Evolutionary conservation across 2,888 invertebrate genomes (phyloP).

Genomic region (Acanthoscelides obtectus): DNA sequence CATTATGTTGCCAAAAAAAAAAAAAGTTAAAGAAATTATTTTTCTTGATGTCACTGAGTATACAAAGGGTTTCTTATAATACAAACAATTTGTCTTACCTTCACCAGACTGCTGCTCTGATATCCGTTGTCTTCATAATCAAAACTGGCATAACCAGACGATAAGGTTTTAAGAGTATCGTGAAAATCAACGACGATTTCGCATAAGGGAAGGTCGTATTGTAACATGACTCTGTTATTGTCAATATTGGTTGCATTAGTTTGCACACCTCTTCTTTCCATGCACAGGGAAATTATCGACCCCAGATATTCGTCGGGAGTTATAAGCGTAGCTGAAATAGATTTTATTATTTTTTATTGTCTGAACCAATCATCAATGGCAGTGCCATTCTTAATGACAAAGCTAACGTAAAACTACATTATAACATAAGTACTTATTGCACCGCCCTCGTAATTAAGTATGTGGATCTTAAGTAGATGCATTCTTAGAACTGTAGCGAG

Average conservation of each 20-base stretch:
- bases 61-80: too few species aligned
- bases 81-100: constrained; percentile 50
- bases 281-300: constrained; percentile 64
- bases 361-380: too few species aligned
- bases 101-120: constrained; percentile 69
- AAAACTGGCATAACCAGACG: constrained; percentile 94
- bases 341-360: background rate
- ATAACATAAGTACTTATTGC: too few species aligned
- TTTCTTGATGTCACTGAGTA: too few species aligned
- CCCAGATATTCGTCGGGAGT: constrained; percentile 75
- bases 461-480: too few species aligned
- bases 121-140: constrained; percentile 90
- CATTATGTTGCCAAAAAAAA: too few species aligned
- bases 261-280: constrained; percentile 69
- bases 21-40: too few species aligned
- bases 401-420: too few species aligned
- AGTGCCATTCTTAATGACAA: too few species aligned
- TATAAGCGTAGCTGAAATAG: constrained; percentile 72
- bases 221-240: constrained; percentile 73
- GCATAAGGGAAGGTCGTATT: constrained; percentile 80
- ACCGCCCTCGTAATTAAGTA: too few species aligned
- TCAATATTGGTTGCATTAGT: constrained; percentile 74
- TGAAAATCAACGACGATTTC: constrained; percentile 96
- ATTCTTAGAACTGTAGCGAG: too few species aligned
- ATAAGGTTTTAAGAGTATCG: constrained; percentile 80